phyloP scores from a whole-genome alignment of 2,113 vertebrate genomes.

The Chaetura pelagica region DNA sequence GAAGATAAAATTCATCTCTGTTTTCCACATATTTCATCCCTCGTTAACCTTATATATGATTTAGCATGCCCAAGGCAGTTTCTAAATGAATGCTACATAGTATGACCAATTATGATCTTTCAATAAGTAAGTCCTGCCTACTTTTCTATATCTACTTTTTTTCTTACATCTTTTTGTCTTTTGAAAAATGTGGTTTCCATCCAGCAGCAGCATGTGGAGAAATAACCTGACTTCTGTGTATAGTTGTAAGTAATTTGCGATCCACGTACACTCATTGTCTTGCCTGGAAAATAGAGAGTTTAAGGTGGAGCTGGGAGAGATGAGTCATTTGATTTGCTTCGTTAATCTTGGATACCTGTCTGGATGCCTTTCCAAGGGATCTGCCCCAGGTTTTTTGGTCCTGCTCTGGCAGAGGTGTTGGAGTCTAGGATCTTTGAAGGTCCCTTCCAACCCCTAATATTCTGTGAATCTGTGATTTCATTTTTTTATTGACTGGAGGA shows the following conservation, averaged over 20 bases:
- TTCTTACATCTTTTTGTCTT: neutral
- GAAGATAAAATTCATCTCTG: neutral
- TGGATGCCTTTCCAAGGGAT: too few relatives aligned
- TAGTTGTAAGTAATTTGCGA: neutral
- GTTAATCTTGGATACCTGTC: neutral
- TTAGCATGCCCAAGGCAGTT: neutral
- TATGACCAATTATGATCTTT: neutral
- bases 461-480: neutral
- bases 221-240: neutral
- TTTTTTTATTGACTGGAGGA: neutral
- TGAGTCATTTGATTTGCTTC: neutral
- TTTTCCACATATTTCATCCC: constrained; percentile 5
- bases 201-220: neutral
- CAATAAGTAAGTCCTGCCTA: neutral
- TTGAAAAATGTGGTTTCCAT: neutral
- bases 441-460: too few relatives aligned
- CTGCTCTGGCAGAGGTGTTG: too few relatives aligned
- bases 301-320: neutral
- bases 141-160: neutral
- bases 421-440: too few relatives aligned
- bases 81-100: neutral
- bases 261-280: neutral
- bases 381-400: too few relatives aligned
- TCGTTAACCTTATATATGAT: neutral
- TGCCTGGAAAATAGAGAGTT: neutral